These are phyloP conservation scores for Pampus argenteus DNA, from an alignment of 2,797 vertebrate species.

Conservation along the genomic window DNA sequence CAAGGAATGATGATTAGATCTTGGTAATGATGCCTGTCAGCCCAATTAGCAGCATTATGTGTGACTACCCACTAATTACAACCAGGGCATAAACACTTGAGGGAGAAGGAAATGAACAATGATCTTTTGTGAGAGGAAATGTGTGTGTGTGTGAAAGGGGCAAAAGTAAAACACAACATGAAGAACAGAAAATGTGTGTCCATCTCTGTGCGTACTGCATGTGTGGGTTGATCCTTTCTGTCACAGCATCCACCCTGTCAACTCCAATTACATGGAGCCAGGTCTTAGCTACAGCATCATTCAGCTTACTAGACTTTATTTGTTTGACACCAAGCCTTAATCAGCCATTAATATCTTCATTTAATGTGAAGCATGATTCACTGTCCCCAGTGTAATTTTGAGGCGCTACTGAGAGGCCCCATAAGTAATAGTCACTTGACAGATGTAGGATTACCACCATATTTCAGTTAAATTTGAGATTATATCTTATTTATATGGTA, in stretches of 20 bases:
- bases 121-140: conserved; percentile 19
- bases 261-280: conserved; percentile 25
- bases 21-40: conserved; percentile 49
- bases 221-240: conserved; percentile 2
- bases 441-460: neutral
- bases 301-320: conserved; percentile 23
- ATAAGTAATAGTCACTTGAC: too few species aligned
- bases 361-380: conserved; percentile 4
- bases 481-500: neutral
- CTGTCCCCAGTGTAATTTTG: conserved; percentile 37
- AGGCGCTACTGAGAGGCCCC: conserved; percentile 40
- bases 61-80: conserved; percentile 53
- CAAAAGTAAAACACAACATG: neutral
- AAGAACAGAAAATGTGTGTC: conserved; percentile 6
- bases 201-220: conserved; percentile 1
- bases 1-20: conserved; percentile 49
- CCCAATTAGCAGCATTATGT: conserved; percentile 59
- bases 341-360: conserved; percentile 23
- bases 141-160: conserved; percentile 5
- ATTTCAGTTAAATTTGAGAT: conserved; percentile 23
- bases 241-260: conserved; percentile 8
- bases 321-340: conserved; percentile 16
- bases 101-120: too few species aligned
- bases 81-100: conserved; percentile 18
- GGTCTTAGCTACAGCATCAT: conserved; percentile 15